Conservation (phyloP, 92 coral and sea anemone species). For the Phymanthus crucifer region DNA sequence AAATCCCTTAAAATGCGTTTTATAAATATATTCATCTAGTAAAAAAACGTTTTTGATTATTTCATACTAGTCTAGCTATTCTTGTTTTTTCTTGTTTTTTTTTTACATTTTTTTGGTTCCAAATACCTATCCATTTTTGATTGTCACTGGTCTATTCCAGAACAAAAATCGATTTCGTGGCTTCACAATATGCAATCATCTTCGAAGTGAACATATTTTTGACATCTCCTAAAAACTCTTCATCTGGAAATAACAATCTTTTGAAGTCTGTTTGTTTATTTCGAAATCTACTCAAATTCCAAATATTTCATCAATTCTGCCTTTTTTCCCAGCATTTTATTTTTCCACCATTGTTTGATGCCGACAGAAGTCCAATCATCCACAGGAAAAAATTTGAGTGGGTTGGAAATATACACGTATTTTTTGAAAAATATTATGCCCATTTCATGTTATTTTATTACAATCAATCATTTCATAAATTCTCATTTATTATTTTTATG, state of each 20-base stretch:
- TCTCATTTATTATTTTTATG: background rate
- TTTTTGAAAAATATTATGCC: background rate
- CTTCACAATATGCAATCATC: no score
- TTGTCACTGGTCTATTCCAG: background rate
- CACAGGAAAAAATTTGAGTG: background rate
- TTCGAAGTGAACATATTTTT: no score
- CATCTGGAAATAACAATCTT: background rate
- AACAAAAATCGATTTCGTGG: no score
- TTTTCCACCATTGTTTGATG: background rate
- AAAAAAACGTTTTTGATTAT: background rate
- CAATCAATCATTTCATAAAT: background rate
- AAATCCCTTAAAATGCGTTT: background rate
- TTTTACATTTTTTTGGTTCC: background rate
- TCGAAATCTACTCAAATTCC: no score
- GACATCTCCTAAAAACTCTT: no score
- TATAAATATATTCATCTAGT: background rate
- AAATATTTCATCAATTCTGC: background rate
- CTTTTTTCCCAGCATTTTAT: background rate
- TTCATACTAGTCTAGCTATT: background rate
- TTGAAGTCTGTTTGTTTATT: background rate
- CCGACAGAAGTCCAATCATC: background rate
- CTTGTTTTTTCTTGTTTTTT: background rate
- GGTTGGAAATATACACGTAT: background rate
- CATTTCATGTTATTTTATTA: background rate
- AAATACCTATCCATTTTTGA: background rate